Percentiles rank a stretch among this genome's conserved stretches.
Evolutionary conservation across 2,113 vertebrate genomes (phyloP).

Genomic region (Hyperoodon ampullatus): DNA sequence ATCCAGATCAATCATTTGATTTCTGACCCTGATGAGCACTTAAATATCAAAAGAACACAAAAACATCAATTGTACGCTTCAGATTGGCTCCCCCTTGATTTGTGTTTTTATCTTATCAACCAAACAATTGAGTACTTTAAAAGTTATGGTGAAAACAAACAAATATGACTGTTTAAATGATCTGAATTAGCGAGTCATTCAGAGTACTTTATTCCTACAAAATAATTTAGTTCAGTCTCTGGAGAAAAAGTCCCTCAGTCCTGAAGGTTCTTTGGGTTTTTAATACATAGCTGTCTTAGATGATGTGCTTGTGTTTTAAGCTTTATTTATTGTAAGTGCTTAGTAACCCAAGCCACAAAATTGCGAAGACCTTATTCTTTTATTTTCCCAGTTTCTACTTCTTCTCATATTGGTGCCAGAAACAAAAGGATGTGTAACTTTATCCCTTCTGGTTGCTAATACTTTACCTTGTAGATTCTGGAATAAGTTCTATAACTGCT

Average conservation of each 20-base stretch:
- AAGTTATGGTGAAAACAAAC: neutral
- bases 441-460: slow-evolving; percentile 57
- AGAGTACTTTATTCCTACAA: slow-evolving; percentile 41
- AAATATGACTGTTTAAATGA: slow-evolving; percentile 13
- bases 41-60: neutral
- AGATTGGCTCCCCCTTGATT: neutral
- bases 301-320: slow-evolving; percentile 59
- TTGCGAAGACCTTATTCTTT: slow-evolving; percentile 64
- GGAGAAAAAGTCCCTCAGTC: slow-evolving; percentile 53
- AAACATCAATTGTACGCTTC: neutral
- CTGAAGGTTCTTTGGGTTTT: slow-evolving; percentile 45
- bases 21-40: neutral
- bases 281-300: slow-evolving; percentile 60
- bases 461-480: slow-evolving; percentile 58
- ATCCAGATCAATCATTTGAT: slow-evolving; percentile 5
- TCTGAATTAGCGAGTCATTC: slow-evolving; percentile 35
- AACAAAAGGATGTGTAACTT: slow-evolving; percentile 64
- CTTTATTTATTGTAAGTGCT: slow-evolving; percentile 76
- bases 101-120: slow-evolving; percentile 25
- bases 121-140: neutral
- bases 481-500: slow-evolving; percentile 43
- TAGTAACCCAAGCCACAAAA: slow-evolving; percentile 80
- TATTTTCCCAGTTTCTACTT: slow-evolving; percentile 62
- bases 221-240: slow-evolving; percentile 44
- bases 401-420: slow-evolving; percentile 64